A percentile compares a stretch with the other conserved stretches of the same genome.
phyloP scores from a whole-genome alignment of 2,797 vertebrate species.

The Periophthalmus magnuspinnatus region DNA sequence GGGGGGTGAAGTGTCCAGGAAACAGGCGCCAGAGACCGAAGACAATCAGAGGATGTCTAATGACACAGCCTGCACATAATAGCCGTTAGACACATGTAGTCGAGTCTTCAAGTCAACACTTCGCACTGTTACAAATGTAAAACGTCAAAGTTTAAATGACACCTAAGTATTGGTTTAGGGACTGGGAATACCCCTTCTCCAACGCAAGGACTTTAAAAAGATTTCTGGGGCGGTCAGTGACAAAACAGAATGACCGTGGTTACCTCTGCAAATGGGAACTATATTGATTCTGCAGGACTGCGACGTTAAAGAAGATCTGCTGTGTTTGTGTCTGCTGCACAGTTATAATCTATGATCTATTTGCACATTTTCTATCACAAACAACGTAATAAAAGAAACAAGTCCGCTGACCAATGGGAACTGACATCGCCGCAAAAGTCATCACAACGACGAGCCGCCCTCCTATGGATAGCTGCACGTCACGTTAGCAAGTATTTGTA shows the following conservation, averaged over 20 bases:
- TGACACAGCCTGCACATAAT: slow-evolving; percentile 59
- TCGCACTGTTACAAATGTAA: slow-evolving; percentile 4
- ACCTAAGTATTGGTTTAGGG: neutral
- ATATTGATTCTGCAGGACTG: neutral
- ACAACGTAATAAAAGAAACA: too few species aligned
- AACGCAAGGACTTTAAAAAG: neutral
- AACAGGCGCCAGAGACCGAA: slow-evolving; percentile 52
- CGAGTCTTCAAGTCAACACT: slow-evolving; percentile 12
- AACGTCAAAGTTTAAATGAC: slow-evolving; percentile 1
- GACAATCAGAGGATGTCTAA: slow-evolving; percentile 73
- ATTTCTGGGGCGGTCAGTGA: neutral
- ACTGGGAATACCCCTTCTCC: neutral
- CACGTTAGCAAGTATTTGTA: too few species aligned
- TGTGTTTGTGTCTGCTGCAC: too few species aligned
- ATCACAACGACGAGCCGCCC: too few species aligned
- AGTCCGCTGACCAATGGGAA: too few species aligned
- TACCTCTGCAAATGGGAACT: neutral
- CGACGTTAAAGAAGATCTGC: too few species aligned
- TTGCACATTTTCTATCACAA: too few species aligned
- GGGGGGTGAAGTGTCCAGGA: slow-evolving; percentile 55
- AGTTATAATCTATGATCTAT: too few species aligned
- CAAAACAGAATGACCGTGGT: neutral
- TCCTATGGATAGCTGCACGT: too few species aligned
- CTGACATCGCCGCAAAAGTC: too few species aligned
- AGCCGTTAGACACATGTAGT: slow-evolving; percentile 25